Percentiles rank a stretch among this genome's conserved stretches.
These are phyloP conservation scores for Zoanthus gigantus DNA, from an alignment of 92 coral and sea anemone species.

Conservation along the genomic window DNA sequence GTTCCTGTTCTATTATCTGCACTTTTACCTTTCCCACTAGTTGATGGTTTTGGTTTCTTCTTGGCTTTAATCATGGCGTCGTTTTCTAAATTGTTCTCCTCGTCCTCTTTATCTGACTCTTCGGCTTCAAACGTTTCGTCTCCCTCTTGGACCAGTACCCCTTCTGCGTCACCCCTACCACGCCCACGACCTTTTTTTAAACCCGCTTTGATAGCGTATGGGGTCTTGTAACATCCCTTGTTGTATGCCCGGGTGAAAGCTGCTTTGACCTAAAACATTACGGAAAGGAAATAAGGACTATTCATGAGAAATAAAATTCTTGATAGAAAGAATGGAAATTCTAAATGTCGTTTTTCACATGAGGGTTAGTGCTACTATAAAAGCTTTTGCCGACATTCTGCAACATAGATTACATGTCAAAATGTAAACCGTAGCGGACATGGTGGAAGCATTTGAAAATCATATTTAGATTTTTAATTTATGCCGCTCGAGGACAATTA, in stretches of 20 bases:
- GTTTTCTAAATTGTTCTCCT: conserved; percentile 70
- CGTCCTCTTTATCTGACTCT: conserved; percentile 63
- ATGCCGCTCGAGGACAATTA: too few species aligned
- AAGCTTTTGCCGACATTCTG: too few species aligned
- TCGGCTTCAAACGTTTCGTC: conserved; percentile 36
- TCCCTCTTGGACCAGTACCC: conserved; percentile 54
- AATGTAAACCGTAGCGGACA: too few species aligned
- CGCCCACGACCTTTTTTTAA: conserved; percentile 77
- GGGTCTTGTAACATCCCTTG: conserved; percentile 87
- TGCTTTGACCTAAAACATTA: conserved; percentile 73
- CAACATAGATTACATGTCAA: too few species aligned
- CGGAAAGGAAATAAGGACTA: too few species aligned
- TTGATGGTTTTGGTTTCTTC: conserved; percentile 60
- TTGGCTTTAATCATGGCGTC: conserved; percentile 82
- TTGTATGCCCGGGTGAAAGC: conserved; percentile 94
- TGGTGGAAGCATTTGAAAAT: too few species aligned
- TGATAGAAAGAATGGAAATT: too few species aligned
- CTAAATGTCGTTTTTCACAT: too few species aligned
- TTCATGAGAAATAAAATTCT: too few species aligned
- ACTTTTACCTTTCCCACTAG: conserved; percentile 55
- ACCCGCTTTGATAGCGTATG: conserved; percentile 75
- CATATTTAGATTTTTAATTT: too few species aligned
- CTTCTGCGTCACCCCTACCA: conserved; percentile 47
- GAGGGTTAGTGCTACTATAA: too few species aligned
- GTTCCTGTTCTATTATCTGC: conserved; percentile 17